Conservation (phyloP, 2,797 vertebrate species). For the Antennarius maculatus region DNA sequence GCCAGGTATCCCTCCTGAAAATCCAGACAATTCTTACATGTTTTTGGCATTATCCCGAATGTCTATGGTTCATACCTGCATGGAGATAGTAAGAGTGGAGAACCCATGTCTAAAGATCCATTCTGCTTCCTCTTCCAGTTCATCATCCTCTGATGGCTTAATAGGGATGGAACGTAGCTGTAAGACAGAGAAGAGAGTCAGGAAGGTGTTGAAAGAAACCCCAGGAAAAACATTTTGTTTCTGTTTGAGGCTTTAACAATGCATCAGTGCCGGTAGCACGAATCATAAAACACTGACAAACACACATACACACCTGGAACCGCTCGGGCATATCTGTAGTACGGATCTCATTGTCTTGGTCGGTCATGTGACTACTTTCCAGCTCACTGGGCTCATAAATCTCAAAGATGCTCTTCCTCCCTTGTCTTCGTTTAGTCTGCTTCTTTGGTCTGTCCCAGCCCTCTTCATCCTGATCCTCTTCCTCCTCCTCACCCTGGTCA, state of each 20-base stretch:
- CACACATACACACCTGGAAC: slow-evolving; percentile 87
- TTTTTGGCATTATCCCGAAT: background rate
- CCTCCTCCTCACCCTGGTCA: slow-evolving; percentile 94
- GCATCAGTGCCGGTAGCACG: background rate
- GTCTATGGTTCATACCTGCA: slow-evolving; percentile 85
- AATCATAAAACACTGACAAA: background rate
- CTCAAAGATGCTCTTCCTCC: slow-evolving; percentile 97
- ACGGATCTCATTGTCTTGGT: slow-evolving; percentile 99
- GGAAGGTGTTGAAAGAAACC: background rate
- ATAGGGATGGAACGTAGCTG: slow-evolving; percentile 93
- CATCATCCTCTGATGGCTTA: slow-evolving; percentile 95
- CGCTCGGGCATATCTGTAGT: slow-evolving; percentile 97
- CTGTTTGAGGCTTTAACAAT: background rate
- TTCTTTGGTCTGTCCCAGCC: slow-evolving; percentile 94
- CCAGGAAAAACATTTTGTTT: background rate
- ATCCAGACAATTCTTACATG: background rate
- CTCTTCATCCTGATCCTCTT: slow-evolving; percentile 94
- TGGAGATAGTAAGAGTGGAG: slow-evolving; percentile 95
- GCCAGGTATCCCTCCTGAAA: background rate
- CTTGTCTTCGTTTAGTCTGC: slow-evolving; percentile 92
- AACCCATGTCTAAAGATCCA: slow-evolving; percentile 99
- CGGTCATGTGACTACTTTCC: slow-evolving; percentile 98
- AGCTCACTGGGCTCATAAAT: slow-evolving; percentile 98
- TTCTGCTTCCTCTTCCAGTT: slow-evolving; percentile 97
- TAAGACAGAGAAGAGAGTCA: slow-evolving; percentile 12